Evolutionary conservation across 2,113 vertebrate genomes (phyloP).

Genomic region (Tapirus terrestris): DNA sequence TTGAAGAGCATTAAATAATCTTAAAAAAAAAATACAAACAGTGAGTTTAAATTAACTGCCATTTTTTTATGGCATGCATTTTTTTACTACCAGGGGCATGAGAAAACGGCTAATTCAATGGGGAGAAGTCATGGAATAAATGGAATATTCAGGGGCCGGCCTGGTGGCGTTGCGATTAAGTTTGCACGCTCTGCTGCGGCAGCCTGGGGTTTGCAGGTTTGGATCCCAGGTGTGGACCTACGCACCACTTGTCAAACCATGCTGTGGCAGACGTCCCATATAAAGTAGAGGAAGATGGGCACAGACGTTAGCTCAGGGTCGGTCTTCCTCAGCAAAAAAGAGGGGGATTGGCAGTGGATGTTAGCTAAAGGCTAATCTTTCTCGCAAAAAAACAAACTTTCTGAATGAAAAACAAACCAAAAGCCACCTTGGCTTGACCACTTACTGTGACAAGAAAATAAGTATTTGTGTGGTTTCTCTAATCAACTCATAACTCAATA

Average conservation of each 20-base stretch:
- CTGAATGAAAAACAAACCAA: neutral
- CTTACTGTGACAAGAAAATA: neutral
- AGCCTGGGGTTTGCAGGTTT: too few species aligned
- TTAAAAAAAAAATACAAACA: neutral
- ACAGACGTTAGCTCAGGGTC: too few species aligned
- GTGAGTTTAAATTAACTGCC: neutral
- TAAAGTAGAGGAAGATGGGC: too few species aligned
- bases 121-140: neutral
- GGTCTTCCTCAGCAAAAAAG: too few species aligned
- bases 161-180: too few species aligned
- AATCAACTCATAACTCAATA: neutral
- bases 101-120: slow-evolving; percentile 2
- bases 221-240: too few species aligned
- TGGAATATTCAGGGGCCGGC: neutral
- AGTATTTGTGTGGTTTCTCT: neutral
- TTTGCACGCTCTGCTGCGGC: too few species aligned
- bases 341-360: too few species aligned
- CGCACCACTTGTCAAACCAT: too few species aligned
- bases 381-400: neutral
- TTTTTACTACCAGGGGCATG: neutral
- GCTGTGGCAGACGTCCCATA: too few species aligned
- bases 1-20: slow-evolving; percentile 3
- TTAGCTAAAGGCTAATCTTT: too few species aligned
- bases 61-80: neutral
- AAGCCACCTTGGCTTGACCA: neutral